Base-by-base conservation (phyloP, 1,140 invertebrate genomes). In the Odontomachus brunneus region DNA sequence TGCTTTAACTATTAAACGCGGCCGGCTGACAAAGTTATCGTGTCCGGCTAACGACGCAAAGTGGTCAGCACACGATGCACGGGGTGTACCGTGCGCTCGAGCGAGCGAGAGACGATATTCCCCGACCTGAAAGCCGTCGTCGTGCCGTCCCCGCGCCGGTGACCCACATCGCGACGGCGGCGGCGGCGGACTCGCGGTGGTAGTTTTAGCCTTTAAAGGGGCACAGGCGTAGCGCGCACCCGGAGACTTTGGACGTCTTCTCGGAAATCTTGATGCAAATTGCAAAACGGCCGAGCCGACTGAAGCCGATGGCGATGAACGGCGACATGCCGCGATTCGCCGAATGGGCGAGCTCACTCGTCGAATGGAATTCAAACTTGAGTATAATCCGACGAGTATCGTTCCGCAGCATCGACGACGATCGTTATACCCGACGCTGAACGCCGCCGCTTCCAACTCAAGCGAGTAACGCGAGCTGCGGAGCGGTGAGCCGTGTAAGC, bases 151-250 rank as follows among this genome's bases (percentile, higher is more conserved):
- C 59, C 73, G 72, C 65, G 26, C 49, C 53, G 82, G 74, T 76
- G 69, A 82, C 74, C 73, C 59, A 71, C 76, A 65, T 82, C 51
- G 63, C 44, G 57, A n/a, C n/a, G n/a, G n/a, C n/a, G n/a, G n/a
- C n/a, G n/a, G n/a, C n/a, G n/a, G n/a, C n/a, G n/a, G n/a, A 51
- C 62, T 72, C 66, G 67, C 65, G 51, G 72, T n/a, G 66, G 51
- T 83, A 62, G 71, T 86, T 66, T 60, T 67, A 74, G 33, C 51
- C 72, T 86, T 76, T 76, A 78, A 76, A 84, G 81, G 66, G 48
- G 73, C 63, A 69, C 73, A 9, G 17, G 44, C 73, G 38, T 65
- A 57, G 3, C 3, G n/a, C 22, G n/a, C n/a, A n/a, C 0, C 38
- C 0, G 9, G 38, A 44, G 9, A 48, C 4, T 44, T n/a, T 60